A percentile compares a stretch with the other conserved stretches of the same genome.
Evolutionary conservation across 2,113 vertebrate species (phyloP).

Genomic region (Ctenodactylus gundi): DNA sequence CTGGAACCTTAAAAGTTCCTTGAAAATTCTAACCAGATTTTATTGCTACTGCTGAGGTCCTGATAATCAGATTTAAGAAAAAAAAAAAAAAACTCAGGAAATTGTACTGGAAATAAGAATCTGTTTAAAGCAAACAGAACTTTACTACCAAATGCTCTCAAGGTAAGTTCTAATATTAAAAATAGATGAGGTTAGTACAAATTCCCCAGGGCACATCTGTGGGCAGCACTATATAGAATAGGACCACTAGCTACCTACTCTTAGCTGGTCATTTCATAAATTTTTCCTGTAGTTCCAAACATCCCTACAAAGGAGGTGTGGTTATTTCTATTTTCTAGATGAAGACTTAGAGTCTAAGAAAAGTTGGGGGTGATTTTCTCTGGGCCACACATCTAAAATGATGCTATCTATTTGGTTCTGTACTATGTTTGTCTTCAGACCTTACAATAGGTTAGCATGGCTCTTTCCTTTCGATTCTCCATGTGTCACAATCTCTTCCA

Average conservation of each 20-base stretch:
- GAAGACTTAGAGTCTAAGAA: not conserved
- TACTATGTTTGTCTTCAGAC: not conserved
- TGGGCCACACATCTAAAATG: not conserved
- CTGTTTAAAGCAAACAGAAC: not conserved
- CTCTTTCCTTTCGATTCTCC: not conserved
- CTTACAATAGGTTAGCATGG: not conserved
- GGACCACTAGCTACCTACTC: not conserved
- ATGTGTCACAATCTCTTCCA: not conserved
- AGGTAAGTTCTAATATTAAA: not conserved
- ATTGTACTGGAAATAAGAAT: not conserved
- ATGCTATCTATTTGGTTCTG: not conserved
- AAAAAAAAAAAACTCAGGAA: not conserved
- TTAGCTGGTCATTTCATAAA: not conserved
- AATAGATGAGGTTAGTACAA: conserved; percentile 12
- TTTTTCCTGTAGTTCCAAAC: not conserved
- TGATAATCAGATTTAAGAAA: not conserved
- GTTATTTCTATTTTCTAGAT: conserved; percentile 26
- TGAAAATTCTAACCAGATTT: not conserved
- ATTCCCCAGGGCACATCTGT: not conserved
- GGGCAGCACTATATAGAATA: not conserved
- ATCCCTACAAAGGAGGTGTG: not conserved
- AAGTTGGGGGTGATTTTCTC: not conserved
- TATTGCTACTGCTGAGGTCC: not conserved
- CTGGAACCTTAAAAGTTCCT: not conserved
- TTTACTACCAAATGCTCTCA: not conserved